Conservation (phyloP, 2,888 invertebrate genomes). For the Gasteruption jaculator region DNA sequence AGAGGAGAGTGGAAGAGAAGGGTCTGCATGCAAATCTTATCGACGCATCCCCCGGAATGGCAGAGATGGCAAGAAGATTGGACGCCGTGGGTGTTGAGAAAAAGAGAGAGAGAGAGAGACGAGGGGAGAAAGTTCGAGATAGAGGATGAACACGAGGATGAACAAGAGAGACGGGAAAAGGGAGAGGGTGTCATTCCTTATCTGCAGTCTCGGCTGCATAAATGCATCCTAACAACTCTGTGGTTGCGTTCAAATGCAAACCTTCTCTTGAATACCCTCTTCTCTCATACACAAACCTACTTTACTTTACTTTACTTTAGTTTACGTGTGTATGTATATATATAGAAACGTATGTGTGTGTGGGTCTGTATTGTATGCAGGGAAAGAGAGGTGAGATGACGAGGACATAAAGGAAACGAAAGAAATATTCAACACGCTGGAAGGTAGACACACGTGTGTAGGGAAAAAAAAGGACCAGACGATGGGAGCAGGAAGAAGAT, state of each 20-base stretch:
- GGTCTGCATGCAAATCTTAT: conserved; percentile 29
- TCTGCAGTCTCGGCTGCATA: conserved; percentile 37
- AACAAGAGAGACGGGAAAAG: conserved; percentile 14
- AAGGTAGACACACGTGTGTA: too few species aligned
- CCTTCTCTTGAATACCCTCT: too few species aligned
- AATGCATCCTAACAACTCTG: conserved; percentile 36
- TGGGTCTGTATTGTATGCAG: too few species aligned
- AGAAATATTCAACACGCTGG: too few species aligned
- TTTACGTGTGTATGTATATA: too few species aligned
- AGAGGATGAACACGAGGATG: not conserved
- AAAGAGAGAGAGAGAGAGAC: conserved; percentile 9
- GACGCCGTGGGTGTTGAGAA: conserved; percentile 24
- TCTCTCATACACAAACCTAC: too few species aligned
- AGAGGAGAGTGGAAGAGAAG: conserved; percentile 2
- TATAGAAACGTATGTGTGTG: too few species aligned
- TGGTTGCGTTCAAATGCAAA: conserved; percentile 22
- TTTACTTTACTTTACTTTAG: too few species aligned
- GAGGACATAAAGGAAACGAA: too few species aligned
- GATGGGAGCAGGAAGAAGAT: too few species aligned
- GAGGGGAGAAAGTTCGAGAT: conserved; percentile 6
- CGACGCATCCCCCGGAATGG: conserved; percentile 16
- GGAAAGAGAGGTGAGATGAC: too few species aligned
- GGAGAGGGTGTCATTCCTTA: conserved; percentile 39
- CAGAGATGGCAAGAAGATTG: conserved; percentile 37
- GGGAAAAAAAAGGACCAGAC: too few species aligned